Evolutionary conservation across 2,797 vertebrate species (phyloP), one percentile per base, ranked within the genome.

Genomic region (Geotrypetes seraphini): DNA sequence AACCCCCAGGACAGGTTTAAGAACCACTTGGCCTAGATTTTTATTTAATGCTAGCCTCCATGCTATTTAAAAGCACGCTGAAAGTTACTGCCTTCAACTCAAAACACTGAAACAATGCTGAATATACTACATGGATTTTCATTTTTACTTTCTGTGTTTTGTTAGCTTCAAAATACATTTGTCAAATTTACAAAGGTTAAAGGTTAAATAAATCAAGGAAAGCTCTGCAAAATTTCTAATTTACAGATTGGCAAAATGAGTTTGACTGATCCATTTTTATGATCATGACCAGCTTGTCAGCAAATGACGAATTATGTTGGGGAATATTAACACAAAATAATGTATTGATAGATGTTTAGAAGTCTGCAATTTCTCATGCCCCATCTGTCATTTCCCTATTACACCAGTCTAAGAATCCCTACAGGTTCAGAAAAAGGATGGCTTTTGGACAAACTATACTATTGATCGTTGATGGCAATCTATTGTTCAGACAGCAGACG

Each of bases 341-440:
- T 43, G 33, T 25, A 28, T 13, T 52, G 56, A 58, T 40, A 31
- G 6, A 47, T 49, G 22, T 42, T 48, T 59, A 50, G 43, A 50
- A 29, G 36, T 25, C 60, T 21, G 40, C 39, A 49, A 73, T 68
- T 50, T 74, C n/a, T 80, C 67, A 61, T 79, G 72, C 60, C 24
- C 63, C 68, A 65, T 69, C 75, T 66, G 60, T 69, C 63, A 50
- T 75, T 71, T 69, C 63, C 66, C 46, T 61, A 45, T 68, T 48
- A 36, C 16, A 8, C 54, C 18, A 12, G 52, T 53, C 4, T 39
- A 54, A 47, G 14, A 14, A 36, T 65, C 44, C 29, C 51, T 70
- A 57, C 75, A 72, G 66, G 78, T 81, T 29, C 48, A 37, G 43
- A 74, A 71, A 81, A 84, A 74, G 75, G 66, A 75, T 75, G 73